Base-by-base conservation (phyloP, 2,113 vertebrate species). In the Microtus pennsylvanicus region DNA sequence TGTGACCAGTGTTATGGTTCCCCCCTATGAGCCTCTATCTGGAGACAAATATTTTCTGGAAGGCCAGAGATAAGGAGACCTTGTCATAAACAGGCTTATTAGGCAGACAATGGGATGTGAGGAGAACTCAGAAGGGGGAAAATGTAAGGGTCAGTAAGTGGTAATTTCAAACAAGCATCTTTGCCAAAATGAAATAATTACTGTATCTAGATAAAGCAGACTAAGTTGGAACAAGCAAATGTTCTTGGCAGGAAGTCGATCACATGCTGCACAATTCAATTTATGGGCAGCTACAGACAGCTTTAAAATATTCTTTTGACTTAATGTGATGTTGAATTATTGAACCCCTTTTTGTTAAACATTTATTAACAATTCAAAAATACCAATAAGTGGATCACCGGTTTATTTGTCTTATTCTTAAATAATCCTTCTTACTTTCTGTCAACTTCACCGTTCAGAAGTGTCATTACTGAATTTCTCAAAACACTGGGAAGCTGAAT, bases 101-200 rank as follows among this genome's bases (percentile, higher is more conserved):
- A 98, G 83, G 91, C 65, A 90, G 94, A 97, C 1, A 5, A 90
- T 97, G 78, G 78, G 81, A 7, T 1, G 85, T 95, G 90, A 95
- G 47, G 87, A 97, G 74, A 97, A 88, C 91, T 94, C 86, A 80
- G 82, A 96, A 96, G 69, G 52, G 81, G 67, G 50, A 92, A 92
- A 67, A 95, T 89, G 42, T 17, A 77, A 95, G 74, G 90, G 94
- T 97, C 95, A 97, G 87, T 96, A 94, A 82, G 96, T 98, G 93
- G 97, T 98, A 97, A 98, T 98, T 97, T 98, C 70, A 90, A 97
- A 96, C 65, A 95, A 42, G 45, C 65, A 58, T 90, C 81, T 96
- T 97, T 97, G 96, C 96, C 92, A 96, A 96, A 98, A 97, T 94
- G 83, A 93, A 98, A 95, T 93, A 96, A 97, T 98, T 97, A 85